Percentiles rank a stretch among this genome's conserved stretches.
These are phyloP conservation scores for Papilio protenor DNA, from an alignment of 2,888 invertebrate genomes.

Conservation along the genomic window DNA sequence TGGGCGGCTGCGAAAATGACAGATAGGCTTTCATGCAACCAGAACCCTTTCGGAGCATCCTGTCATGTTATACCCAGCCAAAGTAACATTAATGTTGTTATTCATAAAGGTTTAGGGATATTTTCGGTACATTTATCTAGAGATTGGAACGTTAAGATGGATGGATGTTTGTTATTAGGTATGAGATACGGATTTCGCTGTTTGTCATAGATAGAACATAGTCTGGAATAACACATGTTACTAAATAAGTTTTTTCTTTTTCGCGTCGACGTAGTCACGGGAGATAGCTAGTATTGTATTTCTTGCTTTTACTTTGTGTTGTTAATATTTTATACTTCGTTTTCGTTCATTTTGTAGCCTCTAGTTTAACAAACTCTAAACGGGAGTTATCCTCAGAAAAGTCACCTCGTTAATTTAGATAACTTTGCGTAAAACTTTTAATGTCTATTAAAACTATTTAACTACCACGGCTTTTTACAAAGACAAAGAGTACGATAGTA, in stretches of 20 bases:
- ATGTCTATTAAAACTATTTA: background rate
- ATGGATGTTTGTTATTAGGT: no score
- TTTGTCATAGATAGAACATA: no score
- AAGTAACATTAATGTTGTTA: constrained; percentile 1
- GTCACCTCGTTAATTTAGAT: background rate
- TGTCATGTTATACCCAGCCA: constrained; percentile 9
- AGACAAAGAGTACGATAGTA: background rate
- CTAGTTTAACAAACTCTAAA: background rate
- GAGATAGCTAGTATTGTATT: background rate
- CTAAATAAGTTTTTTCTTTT: no score
- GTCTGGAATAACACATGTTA: no score
- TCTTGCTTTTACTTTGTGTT: background rate
- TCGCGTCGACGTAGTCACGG: no score
- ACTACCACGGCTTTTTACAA: background rate
- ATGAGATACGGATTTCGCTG: no score
- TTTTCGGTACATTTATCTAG: background rate
- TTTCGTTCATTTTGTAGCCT: background rate
- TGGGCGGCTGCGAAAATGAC: background rate
- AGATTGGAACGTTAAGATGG: background rate
- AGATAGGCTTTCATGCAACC: background rate
- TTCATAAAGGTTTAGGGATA: background rate
- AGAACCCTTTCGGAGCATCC: background rate
- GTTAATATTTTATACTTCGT: background rate
- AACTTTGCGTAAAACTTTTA: background rate
- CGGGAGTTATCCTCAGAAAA: background rate